Conservation (phyloP, 2,113 vertebrate genomes). For the rat (Rattus norvegicus) region DNA sequence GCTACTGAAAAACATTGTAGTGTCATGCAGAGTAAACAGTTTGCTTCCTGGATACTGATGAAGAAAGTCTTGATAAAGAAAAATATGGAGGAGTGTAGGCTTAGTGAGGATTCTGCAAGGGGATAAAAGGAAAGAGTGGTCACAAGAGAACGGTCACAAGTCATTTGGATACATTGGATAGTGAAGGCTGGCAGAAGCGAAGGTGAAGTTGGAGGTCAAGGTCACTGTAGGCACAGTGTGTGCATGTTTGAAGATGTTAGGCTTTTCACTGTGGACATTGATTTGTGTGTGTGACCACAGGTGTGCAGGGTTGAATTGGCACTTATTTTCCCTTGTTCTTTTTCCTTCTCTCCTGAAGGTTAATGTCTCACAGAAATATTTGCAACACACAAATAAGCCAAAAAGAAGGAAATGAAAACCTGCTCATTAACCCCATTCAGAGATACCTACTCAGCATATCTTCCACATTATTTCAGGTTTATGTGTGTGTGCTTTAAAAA, state of each 20-base stretch:
- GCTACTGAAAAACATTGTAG: neutral
- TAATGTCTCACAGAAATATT: neutral
- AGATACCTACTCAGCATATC: neutral
- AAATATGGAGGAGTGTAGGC: neutral
- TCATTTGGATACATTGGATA: neutral
- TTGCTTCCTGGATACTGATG: conserved; percentile 34
- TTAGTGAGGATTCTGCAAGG: neutral
- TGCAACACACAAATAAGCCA: neutral
- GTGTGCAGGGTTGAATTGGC: neutral
- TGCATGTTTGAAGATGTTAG: conserved; percentile 10
- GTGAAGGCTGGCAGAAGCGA: neutral
- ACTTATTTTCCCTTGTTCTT: neutral
- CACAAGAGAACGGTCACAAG: neutral
- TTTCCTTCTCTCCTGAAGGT: neutral
- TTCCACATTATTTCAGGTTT: neutral
- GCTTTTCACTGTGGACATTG: neutral
- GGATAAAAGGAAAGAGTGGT: neutral
- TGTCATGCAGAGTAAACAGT: neutral
- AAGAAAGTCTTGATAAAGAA: neutral
- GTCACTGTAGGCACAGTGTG: neutral
- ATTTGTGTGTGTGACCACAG: neutral
- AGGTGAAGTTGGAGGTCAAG: neutral
- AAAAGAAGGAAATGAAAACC: conserved; percentile 31
- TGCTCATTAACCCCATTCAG: neutral
- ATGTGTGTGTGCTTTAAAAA: neutral